Evolutionary conservation across 2,888 invertebrate genomes (phyloP).

Genomic region (Apocheima hispidaria): DNA sequence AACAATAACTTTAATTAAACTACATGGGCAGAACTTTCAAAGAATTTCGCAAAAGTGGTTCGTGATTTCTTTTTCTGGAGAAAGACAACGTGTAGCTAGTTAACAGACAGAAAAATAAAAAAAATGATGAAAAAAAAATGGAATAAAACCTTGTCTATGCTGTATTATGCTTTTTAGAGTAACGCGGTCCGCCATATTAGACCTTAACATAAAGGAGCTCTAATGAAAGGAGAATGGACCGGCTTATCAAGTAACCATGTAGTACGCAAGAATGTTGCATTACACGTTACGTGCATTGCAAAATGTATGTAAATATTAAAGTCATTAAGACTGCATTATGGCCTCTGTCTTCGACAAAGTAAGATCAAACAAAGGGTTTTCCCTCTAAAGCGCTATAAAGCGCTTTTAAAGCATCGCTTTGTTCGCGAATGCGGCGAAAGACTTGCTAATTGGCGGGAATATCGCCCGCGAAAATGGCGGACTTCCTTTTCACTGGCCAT

Average conservation of each 20-base stretch:
- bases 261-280: neutral
- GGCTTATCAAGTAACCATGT: neutral
- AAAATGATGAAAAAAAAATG: too few species aligned
- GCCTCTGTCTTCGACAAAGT: conserved; percentile 61
- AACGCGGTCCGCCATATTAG: too few species aligned
- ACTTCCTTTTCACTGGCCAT: conserved; percentile 51
- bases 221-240: too few species aligned
- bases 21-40: too few species aligned
- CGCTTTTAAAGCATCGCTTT: conserved; percentile 70
- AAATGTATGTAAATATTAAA: conserved; percentile 1
- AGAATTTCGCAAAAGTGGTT: too few species aligned
- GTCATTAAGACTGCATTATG: conserved; percentile 67
- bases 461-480: conserved; percentile 51
- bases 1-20: too few species aligned
- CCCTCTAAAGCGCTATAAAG: conserved; percentile 64
- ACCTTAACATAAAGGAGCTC: too few species aligned
- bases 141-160: too few species aligned
- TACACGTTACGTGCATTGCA: neutral
- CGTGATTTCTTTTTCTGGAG: too few species aligned
- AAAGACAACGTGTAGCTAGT: too few species aligned
- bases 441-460: conserved; percentile 80
- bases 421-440: conserved; percentile 61
- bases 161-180: too few species aligned
- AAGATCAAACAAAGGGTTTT: conserved; percentile 68
- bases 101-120: too few species aligned